A percentile compares a stretch with the other conserved stretches of the same genome.
phyloP scores from a whole-genome alignment of 1,140 invertebrate genomes.

The Trialeurodes vaporariorum region DNA sequence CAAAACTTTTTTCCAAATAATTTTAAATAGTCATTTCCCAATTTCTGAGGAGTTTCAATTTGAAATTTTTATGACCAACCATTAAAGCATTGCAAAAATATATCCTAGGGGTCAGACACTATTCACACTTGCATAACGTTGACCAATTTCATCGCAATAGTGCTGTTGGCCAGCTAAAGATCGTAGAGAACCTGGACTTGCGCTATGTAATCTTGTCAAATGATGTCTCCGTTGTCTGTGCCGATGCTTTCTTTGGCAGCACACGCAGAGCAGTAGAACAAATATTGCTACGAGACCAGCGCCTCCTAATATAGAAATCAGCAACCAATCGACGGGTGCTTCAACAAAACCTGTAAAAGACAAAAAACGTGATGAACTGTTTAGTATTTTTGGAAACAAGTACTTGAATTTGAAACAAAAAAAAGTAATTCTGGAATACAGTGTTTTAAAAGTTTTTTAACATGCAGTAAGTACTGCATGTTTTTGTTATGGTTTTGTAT shows the following conservation, averaged over 20 bases:
- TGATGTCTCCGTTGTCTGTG: conserved; percentile 35
- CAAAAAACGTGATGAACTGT: too few relatives aligned
- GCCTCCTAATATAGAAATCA: conserved; percentile 15
- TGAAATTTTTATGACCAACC: background rate
- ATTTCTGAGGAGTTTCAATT: too few relatives aligned
- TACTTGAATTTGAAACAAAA: too few relatives aligned
- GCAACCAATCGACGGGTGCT: conserved; percentile 35
- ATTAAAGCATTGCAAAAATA: background rate
- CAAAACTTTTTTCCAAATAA: too few relatives aligned
- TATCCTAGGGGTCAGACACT: conserved; percentile 36
- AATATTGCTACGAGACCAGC: conserved; percentile 13
- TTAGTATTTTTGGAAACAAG: too few relatives aligned
- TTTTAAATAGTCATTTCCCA: too few relatives aligned
- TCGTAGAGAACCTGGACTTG: conserved; percentile 18
- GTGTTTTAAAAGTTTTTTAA: too few relatives aligned
- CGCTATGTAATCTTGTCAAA: conserved; percentile 19
- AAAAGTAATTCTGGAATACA: too few relatives aligned
- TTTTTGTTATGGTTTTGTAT: too few relatives aligned
- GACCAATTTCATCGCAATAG: conserved; percentile 40
- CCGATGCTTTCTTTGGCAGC: conserved; percentile 31
- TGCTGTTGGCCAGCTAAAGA: conserved; percentile 28
- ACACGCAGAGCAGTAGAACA: conserved; percentile 26
- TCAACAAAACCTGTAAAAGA: conserved; percentile 36
- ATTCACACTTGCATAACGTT: conserved; percentile 41
- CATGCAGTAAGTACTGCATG: too few relatives aligned